Percentiles rank a stretch among this genome's conserved stretches.
These are phyloP conservation scores for Patella pellucida DNA, from an alignment of 2,888 invertebrate species.

Conservation along the genomic window DNA sequence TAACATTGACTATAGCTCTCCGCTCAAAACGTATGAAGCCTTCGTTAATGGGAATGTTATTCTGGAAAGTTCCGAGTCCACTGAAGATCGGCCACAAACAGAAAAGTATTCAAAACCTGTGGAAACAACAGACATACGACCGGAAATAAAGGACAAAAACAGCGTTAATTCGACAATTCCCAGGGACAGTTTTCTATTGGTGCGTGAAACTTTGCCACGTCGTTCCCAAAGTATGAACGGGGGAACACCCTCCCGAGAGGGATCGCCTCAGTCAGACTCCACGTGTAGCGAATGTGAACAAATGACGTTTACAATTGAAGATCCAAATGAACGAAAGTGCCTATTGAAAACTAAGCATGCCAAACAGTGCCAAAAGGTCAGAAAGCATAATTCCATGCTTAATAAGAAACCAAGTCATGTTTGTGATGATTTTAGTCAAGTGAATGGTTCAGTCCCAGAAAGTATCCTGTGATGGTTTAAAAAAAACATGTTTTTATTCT, in stretches of 20 bases:
- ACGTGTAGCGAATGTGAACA: neutral
- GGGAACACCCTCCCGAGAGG: neutral
- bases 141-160: neutral
- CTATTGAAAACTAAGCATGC: conserved; percentile 1
- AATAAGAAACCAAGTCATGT: neutral
- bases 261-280: neutral
- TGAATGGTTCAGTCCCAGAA: neutral
- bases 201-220: neutral
- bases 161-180: neutral
- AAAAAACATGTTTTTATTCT: neutral
- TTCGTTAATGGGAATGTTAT: neutral
- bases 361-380: neutral
- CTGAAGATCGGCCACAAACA: neutral
- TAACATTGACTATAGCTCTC: neutral
- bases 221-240: neutral
- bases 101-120: neutral
- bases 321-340: conserved; percentile 9
- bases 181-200: neutral
- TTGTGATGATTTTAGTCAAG: neutral
- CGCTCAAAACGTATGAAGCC: neutral
- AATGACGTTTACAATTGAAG: conserved; percentile 1
- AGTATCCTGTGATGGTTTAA: neutral
- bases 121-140: neutral
- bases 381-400: neutral
- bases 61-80: neutral